Evolutionary conservation across 2,888 invertebrate species (phyloP), one percentile per base, ranked within the genome.

Genomic region (Notodonta ziczac): DNA sequence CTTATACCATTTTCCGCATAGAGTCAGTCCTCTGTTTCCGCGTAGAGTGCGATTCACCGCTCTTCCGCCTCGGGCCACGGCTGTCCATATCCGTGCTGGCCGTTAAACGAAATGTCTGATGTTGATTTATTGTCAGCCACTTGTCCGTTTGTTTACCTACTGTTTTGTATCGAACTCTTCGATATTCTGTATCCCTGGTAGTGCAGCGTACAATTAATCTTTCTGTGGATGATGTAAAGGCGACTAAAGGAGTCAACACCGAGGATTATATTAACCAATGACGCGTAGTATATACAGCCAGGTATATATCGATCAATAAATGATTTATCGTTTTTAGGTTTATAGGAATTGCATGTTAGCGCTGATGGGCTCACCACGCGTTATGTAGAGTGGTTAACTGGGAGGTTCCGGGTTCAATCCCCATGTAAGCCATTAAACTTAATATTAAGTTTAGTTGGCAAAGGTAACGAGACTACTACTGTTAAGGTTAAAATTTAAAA

Each of bases 81-180:
- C 60, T 58, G 35, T 40, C 56, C 69, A 73, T 71, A 73, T 63
- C 71, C 66, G 66, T 71, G 72, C 76, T 75, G 70, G 81, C 70
- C 78, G 75, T 73, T 77, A 76, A 80, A 73, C 74, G 79, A 81
- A 81, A 78, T 59, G 81, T 81, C 81, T 67, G 71, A 81, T 77
- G 70, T 74, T 81, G 81, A 82, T 82, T 78, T 78, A 81, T 78
- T 72, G 64, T 61, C 73, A 60, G 70, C 77, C 62, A 76, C 75
- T 61, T 62, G 62, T 60, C 59, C 64, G 59, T 65, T 62, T 61
- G 61, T 67, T n/a, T 46, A 46, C 35, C 7, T 35, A 35, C n/a
- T 46, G 46, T n/a, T 2, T 46, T 46, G n/a, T 46, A 46, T 46
- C 46, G 5, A 46, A 46, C 46, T 46, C 46, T n/a, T 46, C n/a